These are phyloP conservation scores for Coturnix japonica DNA, from an alignment of 2,113 vertebrate species.

Conservation along the genomic window DNA sequence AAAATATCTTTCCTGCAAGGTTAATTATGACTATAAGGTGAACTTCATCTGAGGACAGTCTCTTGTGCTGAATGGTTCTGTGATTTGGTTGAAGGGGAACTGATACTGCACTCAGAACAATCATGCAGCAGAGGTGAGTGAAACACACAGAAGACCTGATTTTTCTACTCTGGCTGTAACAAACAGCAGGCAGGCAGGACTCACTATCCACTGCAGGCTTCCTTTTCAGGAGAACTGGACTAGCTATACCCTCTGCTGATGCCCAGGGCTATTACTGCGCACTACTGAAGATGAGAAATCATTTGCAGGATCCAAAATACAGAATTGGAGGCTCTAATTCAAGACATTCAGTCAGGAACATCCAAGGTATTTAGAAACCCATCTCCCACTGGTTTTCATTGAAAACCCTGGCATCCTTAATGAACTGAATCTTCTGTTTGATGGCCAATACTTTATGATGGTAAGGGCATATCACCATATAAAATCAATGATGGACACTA, in stretches of 20 bases:
- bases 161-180: not conserved
- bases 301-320: accelerated
- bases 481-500: not conserved
- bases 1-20: constrained; percentile 36
- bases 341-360: not conserved
- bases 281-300: not conserved
- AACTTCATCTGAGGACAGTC: constrained; percentile 45
- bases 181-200: not conserved
- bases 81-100: not conserved
- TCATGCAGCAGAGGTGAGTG: not conserved
- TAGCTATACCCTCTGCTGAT: accelerated
- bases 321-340: accelerated
- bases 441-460: not conserved
- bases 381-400: accelerated
- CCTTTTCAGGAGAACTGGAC: not conserved
- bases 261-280: accelerated
- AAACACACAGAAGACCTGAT: not conserved
- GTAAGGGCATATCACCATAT: not conserved
- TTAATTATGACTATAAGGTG: constrained; percentile 71
- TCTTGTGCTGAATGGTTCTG: constrained; percentile 18
- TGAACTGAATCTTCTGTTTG: accelerated
- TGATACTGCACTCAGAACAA: not conserved
- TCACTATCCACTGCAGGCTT: not conserved
- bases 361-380: not conserved
- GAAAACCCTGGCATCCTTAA: accelerated